Conservation (phyloP, 2,888 invertebrate species). For the Calameuta idolon region DNA sequence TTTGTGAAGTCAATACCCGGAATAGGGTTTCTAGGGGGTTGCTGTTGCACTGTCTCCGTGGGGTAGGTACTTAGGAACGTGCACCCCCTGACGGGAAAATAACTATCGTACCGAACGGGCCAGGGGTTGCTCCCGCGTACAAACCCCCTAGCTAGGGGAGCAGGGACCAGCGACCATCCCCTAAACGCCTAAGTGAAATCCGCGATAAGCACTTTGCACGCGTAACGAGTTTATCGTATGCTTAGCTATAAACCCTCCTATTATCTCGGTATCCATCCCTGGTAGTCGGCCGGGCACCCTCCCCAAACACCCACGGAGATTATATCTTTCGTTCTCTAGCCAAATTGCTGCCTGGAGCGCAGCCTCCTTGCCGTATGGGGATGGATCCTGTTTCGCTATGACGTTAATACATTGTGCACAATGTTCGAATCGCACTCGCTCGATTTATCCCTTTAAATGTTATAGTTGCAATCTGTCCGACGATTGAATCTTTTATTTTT, state of each 20-base stretch:
- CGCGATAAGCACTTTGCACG: constrained; percentile 60
- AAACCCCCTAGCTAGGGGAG: constrained; percentile 3
- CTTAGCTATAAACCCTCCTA: constrained; percentile 21
- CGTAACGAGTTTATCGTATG: constrained; percentile 62
- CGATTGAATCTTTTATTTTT: not conserved
- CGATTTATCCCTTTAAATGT: not conserved
- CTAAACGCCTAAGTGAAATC: constrained; percentile 57
- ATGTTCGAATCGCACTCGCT: not conserved
- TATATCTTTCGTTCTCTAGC: not conserved
- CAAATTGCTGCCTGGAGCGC: not conserved
- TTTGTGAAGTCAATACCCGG: not conserved
- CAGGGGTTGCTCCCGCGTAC: constrained; percentile 47
- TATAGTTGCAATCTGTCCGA: not conserved
- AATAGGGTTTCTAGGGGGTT: not conserved
- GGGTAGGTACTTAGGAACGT: not conserved
- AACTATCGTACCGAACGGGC: constrained; percentile 48
- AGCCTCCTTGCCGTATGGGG: not conserved
- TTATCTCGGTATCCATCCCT: constrained; percentile 25
- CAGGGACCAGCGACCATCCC: constrained; percentile 27
- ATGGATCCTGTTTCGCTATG: not conserved
- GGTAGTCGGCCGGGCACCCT: not conserved
- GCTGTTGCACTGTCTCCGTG: not conserved
- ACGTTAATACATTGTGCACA: not conserved
- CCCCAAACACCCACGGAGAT: not conserved
- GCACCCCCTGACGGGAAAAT: constrained; percentile 40